Conservation (phyloP, 1,140 invertebrate species). For the Panagrolaimus sp. region DNA sequence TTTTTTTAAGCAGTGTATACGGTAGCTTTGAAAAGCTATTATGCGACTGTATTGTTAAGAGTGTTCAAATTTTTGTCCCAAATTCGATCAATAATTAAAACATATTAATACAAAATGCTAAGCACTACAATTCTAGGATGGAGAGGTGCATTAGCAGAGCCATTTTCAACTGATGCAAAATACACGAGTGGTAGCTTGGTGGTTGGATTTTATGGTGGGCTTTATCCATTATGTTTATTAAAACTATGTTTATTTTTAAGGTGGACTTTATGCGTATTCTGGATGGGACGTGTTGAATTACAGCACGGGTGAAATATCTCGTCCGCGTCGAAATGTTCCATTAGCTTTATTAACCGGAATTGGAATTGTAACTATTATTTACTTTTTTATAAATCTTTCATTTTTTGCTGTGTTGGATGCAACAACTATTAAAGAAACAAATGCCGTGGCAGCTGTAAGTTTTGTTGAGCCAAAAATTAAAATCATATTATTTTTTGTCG, state of each 20-base stretch:
- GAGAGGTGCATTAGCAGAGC: not conserved
- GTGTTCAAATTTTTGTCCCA: no score
- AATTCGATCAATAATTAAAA: no score
- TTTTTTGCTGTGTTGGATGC: constrained; percentile 62
- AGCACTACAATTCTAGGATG: not conserved
- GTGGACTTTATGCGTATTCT: constrained; percentile 54
- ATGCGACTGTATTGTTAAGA: no score
- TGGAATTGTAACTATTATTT: constrained; percentile 61
- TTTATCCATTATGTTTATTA: no score
- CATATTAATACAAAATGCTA: no score
- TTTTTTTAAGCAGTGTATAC: no score
- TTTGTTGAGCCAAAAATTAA: no score
- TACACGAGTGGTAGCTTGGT: constrained; percentile 39
- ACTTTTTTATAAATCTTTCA: constrained; percentile 62
- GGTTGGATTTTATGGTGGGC: constrained; percentile 54
- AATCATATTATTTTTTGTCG: no score
- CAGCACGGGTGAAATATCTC: constrained; percentile 49
- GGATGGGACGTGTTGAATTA: constrained; percentile 58
- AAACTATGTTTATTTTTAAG: constrained; percentile 53
- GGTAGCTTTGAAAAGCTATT: no score
- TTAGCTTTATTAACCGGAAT: constrained; percentile 62
- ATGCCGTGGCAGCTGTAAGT: constrained; percentile 62
- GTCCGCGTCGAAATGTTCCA: constrained; percentile 59
- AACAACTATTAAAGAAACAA: constrained; percentile 59
- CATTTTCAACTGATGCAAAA: constrained; percentile 5